Base-by-base conservation (phyloP, 2,113 vertebrate genomes). In the Acinonyx jubatus region DNA sequence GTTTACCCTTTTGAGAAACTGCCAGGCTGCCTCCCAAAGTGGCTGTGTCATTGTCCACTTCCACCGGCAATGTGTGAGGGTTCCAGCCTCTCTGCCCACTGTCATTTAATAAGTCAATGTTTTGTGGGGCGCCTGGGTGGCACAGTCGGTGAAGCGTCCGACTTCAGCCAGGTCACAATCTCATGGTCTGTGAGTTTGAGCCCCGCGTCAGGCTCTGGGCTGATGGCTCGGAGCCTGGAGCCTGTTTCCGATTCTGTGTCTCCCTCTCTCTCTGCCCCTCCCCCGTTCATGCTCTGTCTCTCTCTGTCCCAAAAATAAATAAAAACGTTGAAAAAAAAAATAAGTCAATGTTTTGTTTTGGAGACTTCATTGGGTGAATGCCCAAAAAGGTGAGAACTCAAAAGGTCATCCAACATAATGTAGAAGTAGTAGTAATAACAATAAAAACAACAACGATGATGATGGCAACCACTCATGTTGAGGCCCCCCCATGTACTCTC, bases 371-470 rank as follows among this genome's bases (percentile, higher is more conserved):
- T 69, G 83, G 71, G 25, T 96, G 65, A 69, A 29, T 96, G 80
- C 29, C 86, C 80, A 57, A 93, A 94, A 94, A 97, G 79, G 33
- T 19, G 25, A 57, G 14, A 89, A 38, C 25, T 97, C 76, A 79
- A 93, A 97, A 76, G 16, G n/a, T 81, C 33, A n/a, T 45, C 86
- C n/a, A 82, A 57, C 29, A 61, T n/a, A n/a, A n/a, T 15, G 36
- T 48, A 48, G n/a, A 36, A 50, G 21, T n/a, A 36, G 81, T 50
- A 45, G 63, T 66, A 23, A 52, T 13, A 4, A 41, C 5, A 41
- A 48, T 21, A 18, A 25, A 11, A 31, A 78, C 4, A 18, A 7
- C 31, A 61, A 65, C 6, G 12, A 79, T 4, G 18, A 66, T 27
- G 7, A 21, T 25, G 31, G 38, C 38, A 63, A 52, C 63, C 16